A percentile compares a stretch with the other conserved stretches of the same genome.
Conservation (phyloP, 92 coral and sea anemone genomes). For the Pocillopora meandrina region DNA sequence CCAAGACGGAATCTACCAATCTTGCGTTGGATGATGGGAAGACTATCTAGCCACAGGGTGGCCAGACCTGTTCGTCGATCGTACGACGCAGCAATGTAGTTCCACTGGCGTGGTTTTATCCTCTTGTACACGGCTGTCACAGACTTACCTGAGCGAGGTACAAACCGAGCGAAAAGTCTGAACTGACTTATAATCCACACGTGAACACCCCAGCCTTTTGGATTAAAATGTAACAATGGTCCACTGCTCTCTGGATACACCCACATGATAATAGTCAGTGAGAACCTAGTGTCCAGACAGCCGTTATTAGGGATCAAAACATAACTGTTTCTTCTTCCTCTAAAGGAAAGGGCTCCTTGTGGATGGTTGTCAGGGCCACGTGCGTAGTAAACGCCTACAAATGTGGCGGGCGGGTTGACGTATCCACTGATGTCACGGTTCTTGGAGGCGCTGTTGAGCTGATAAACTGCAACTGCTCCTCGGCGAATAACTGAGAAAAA, state of each 20-base stretch:
- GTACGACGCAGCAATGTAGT: constrained; percentile 66
- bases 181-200: constrained; percentile 35
- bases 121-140: constrained; percentile 40
- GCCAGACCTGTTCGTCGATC: constrained; percentile 53
- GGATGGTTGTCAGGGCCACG: constrained; percentile 65
- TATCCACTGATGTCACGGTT: constrained; percentile 53
- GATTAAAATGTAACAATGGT: constrained; percentile 65
- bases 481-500: constrained; percentile 44
- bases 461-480: constrained; percentile 57
- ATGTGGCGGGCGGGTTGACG: constrained; percentile 55
- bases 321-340: constrained; percentile 59
- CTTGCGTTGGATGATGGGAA: constrained; percentile 43
- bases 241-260: constrained; percentile 64
- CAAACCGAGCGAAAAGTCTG: constrained; percentile 50
- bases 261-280: constrained; percentile 63
- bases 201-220: constrained; percentile 54
- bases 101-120: constrained; percentile 60
- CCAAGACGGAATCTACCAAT: constrained; percentile 56
- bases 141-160: constrained; percentile 43
- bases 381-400: constrained; percentile 43
- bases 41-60: constrained; percentile 51
- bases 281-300: constrained; percentile 60
- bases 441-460: constrained; percentile 45
- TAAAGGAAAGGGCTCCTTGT: constrained; percentile 54
- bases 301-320: constrained; percentile 70